These are phyloP conservation scores for Stomatorhinus ivindoensis DNA, from an alignment of 2,113 vertebrate species.

Conservation along the genomic window DNA sequence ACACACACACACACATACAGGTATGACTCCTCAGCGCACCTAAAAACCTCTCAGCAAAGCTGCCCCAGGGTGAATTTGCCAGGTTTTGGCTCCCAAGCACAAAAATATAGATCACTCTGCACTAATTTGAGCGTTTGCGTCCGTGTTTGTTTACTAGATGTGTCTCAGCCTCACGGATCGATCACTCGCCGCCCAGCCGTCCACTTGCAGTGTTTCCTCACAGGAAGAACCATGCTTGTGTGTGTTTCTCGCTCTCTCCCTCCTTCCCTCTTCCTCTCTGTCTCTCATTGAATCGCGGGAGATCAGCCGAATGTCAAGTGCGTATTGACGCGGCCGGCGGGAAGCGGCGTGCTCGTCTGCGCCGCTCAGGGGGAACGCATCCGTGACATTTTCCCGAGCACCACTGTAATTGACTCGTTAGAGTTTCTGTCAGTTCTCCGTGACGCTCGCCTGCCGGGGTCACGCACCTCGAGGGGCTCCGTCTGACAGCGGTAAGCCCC, in stretches of 20 bases:
- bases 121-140: neutral
- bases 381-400: slow-evolving; percentile 28
- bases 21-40: neutral
- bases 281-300: neutral
- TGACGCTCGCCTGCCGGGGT: slow-evolving; percentile 1
- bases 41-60: neutral
- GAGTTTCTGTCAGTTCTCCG: slow-evolving; percentile 13
- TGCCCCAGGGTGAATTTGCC: neutral
- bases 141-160: slow-evolving; percentile 23
- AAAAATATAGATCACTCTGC: neutral
- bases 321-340: neutral
- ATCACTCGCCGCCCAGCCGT: neutral
- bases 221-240: neutral
- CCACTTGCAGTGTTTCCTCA: neutral
- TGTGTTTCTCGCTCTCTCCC: neutral
- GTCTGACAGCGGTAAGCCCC: neutral
- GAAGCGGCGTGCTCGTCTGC: neutral
- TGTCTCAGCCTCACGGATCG: slow-evolving; percentile 4
- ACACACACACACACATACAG: neutral
- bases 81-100: neutral
- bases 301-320: slow-evolving; percentile 25
- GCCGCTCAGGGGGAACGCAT: neutral
- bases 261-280: neutral
- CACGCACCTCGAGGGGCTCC: neutral
- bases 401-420: slow-evolving; percentile 34